Conservation (phyloP, 2,888 invertebrate species). For the Pseudoips prasinana region DNA sequence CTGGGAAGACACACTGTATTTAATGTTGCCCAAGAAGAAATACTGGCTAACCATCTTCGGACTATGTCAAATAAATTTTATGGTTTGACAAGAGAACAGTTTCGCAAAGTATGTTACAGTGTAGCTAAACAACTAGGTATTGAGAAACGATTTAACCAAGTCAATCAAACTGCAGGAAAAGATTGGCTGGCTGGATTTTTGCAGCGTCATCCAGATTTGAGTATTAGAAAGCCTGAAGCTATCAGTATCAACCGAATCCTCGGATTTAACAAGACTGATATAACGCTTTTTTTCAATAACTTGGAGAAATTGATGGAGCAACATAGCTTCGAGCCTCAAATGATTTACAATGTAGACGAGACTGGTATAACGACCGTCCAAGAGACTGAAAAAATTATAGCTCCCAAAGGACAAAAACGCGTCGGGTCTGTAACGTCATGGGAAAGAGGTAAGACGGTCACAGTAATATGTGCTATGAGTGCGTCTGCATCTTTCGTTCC, state of each 20-base stretch:
- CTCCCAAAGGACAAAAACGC: too few species aligned
- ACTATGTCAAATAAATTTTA: conserved; percentile 1
- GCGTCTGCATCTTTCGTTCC: too few species aligned
- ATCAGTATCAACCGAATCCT: conserved; percentile 33
- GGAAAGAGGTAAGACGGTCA: too few species aligned
- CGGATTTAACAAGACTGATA: conserved; percentile 38
- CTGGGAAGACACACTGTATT: background rate
- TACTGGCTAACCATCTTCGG: conserved; percentile 1
- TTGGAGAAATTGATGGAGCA: conserved; percentile 28
- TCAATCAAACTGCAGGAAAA: conserved; percentile 30
- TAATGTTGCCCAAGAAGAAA: background rate
- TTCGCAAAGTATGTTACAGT: conserved; percentile 1
- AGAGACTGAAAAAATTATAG: too few species aligned
- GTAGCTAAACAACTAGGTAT: background rate
- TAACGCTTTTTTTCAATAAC: conserved; percentile 27
- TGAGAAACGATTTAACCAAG: too few species aligned
- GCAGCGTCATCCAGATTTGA: conserved; percentile 12
- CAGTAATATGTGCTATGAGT: too few species aligned
- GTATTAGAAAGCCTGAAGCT: conserved; percentile 33
- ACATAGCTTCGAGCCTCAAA: conserved; percentile 28
- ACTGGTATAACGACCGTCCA: too few species aligned
- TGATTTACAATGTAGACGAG: conserved; percentile 55
- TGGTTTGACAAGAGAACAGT: conserved; percentile 1
- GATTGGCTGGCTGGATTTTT: conserved; percentile 31
- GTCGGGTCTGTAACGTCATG: too few species aligned